Base-by-base conservation (phyloP, 2,113 vertebrate genomes). In the Prochilodus magdalenae region DNA sequence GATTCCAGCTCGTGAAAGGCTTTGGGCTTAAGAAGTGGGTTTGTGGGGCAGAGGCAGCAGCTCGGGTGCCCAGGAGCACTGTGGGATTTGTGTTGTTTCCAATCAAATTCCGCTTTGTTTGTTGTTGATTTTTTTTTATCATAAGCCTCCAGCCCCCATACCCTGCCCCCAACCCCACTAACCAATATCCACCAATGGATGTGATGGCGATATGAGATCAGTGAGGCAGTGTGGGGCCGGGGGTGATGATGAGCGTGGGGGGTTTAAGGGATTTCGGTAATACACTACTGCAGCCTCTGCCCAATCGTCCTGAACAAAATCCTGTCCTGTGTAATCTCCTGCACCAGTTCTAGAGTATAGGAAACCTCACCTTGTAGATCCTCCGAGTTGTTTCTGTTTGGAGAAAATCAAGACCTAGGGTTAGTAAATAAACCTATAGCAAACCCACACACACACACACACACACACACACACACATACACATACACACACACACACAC, bases 1-100 rank as follows among this genome's bases (percentile, higher is more conserved):
- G 86, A 86, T 72, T 86, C 84, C 80, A 90, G 82, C 86, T 84
- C 76, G 53, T 77, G 78, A 87, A 91, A 79, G 83, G 90, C 89
- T 93, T 93, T 91, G 69, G 88, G 92, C 92, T 93, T 94, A 93
- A 90, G 86, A 93, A 93, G 84, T 91, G 88, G 94, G 91, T 92
- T 94, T 93, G 89, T 94, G 90, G 92, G 89, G 59, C 88, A 86
- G 83, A 63, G 22, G 29, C 36, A 20, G 72, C 74, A 75, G 83
- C 81, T 85, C 83, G 89, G 87, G 89, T 80, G 84, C 67, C 66
- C 53, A 65, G 73, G 85, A 36, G 79, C 88, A 91, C 60, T 18
- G 75, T 84, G 67, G 93, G 93, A 93, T 95, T 93, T 93, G 86
- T 51, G 7, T 24, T 87, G 86, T 89, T 93, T 93, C 90, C 90